Base-by-base conservation (phyloP, 2,113 vertebrate species). In the Myrmophylax atrothorax region DNA sequence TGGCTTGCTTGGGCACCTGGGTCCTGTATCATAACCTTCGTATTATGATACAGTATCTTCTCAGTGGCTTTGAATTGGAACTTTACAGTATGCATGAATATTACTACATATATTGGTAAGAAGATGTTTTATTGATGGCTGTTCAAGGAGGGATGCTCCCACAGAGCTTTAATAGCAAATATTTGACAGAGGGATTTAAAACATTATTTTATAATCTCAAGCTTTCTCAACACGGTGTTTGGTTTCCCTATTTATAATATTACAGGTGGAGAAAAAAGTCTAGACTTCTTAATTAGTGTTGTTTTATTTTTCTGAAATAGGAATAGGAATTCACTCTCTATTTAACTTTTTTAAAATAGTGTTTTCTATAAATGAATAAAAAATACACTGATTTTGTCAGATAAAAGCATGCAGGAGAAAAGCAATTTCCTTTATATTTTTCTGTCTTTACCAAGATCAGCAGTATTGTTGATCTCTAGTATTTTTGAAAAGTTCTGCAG, bases 1-100 rank as follows among this genome's bases (percentile, higher is more conserved):
- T 99, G 92, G 99, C 99, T 60, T 99, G 99, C 90, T 98, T 99
- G 85, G 99, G 99, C 68, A 99, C 99, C 44, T 99, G 99, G 99
- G 99, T 99, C 88, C 99, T 99, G 14, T 99, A 99, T 93, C 99
- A 99, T 94, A 99, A 99, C 97, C 98, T 99, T 91, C 98, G 99
- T 60, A 99, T 99, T 95, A 99, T 99, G 99, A 99, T 99, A 97
- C 99, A 99, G 86, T 99, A 99, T 97, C 98, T 99, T 94, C 98
- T 99, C 92, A 99, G 99, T 74, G 99, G 99, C 95, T 99, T 99
- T 87, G 99, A 99, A 90, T 97, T 99, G 96, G 99, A 99, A 91
- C 99, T 99, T 49, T 99, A 99, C 97, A 99, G 99, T 97, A 99
- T 99, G 99, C 99, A 99, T 29, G 99, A 99, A 81, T 99, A 99